These are phyloP conservation scores for Anolis apletophallus DNA, from an alignment of 2,797 vertebrate species.

Conservation along the genomic window DNA sequence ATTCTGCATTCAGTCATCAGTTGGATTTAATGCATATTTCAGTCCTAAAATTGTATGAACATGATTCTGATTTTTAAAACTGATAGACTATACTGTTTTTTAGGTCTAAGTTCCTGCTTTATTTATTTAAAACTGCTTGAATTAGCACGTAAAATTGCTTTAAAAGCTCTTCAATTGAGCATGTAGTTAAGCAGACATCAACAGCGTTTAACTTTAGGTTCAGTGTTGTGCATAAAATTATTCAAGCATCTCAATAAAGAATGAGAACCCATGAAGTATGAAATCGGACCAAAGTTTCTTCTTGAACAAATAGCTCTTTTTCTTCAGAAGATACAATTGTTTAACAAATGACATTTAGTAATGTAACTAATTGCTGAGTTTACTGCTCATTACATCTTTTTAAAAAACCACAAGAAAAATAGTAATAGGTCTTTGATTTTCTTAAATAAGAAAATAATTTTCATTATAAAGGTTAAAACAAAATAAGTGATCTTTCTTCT, in stretches of 20 bases:
- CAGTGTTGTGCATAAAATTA: conserved; percentile 71
- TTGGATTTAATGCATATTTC: background rate
- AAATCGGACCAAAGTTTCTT: conserved; percentile 66
- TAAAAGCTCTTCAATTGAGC: conserved; percentile 76
- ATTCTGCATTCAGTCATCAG: background rate
- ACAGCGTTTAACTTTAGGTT: conserved; percentile 66
- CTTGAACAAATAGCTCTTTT: conserved; percentile 51
- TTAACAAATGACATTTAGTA: conserved; percentile 74
- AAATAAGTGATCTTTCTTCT: conserved; percentile 66
- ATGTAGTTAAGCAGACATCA: conserved; percentile 68
- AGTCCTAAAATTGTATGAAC: background rate
- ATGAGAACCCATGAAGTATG: conserved; percentile 63
- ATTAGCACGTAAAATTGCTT: conserved; percentile 63
- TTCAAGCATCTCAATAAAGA: conserved; percentile 66
- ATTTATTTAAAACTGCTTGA: conserved; percentile 70
- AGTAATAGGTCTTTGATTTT: conserved; percentile 65
- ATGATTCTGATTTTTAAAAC: background rate
- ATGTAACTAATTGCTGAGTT: conserved; percentile 73
- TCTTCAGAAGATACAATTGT: conserved; percentile 43
- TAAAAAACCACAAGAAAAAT: conserved; percentile 52
- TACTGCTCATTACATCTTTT: conserved; percentile 77
- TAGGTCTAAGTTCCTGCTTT: conserved; percentile 57
- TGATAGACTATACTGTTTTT: conserved; percentile 60
- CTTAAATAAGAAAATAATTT: conserved; percentile 74
- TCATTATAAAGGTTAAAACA: conserved; percentile 72